Base-by-base conservation (phyloP, 2,113 vertebrate genomes). In the Spilogale gracilis region DNA sequence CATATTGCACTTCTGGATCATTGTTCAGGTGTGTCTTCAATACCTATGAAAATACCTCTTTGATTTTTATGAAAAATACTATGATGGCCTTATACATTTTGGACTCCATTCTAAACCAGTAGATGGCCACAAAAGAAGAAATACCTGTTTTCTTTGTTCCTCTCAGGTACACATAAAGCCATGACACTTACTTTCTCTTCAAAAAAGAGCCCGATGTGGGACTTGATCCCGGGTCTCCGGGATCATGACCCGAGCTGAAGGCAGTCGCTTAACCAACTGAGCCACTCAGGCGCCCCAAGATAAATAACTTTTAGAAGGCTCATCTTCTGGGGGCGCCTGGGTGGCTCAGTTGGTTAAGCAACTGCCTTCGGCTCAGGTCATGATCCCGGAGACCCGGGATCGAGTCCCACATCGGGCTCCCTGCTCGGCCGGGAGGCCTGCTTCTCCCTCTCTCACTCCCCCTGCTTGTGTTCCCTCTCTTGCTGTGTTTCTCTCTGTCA, bases 71-170 rank as follows among this genome's bases (percentile, higher is more conserved):
- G 76, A 83, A 97, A 91, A 94, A 85, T 80, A 78, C 20, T 54
- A 81, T n/a, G 69, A 94, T 91, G 87, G 54, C 6, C 32, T 92
- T 63, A 43, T 38, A 95, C 17, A 92, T 95, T 95, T 45, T 54
- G n/a, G 78, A 94, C 80, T 97, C 82, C 61, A 88, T 91, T 97
- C 82, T 94, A 97, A 94, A 91, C 84, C 76, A 97, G 48, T 58
- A 89, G 79, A 81, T 84, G 85, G 84, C 69, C 63, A 96, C 91
- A 82, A 94, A 97, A 92, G 83, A 93, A 94, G 52, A 92, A 97
- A 97, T 84, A 89, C 63, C 90, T 85, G 60, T 92, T 96, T 95
- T 95, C 95, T 97, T 92, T 96, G 92, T 94, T 97, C 32, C 83
- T 93, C 61, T 97, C 43, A 93, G 16, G 45, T 95, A 93, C 12